Percentiles rank a stretch among this genome's conserved stretches.
These are phyloP conservation scores for Tadarida brasiliensis DNA, from an alignment of 2,797 vertebrate species.

Conservation along the genomic window DNA sequence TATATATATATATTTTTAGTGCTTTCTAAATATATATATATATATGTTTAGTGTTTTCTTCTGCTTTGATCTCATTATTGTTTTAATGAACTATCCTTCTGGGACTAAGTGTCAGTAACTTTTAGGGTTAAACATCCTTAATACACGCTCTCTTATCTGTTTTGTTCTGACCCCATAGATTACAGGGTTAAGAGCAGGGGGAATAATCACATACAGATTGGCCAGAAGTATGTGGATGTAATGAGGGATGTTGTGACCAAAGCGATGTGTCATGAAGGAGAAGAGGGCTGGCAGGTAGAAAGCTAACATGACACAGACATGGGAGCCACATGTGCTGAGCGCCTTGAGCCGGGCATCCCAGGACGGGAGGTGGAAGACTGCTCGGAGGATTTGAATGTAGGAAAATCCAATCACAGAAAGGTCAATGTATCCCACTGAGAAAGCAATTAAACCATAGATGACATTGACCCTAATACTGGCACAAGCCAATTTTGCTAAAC, in stretches of 20 bases:
- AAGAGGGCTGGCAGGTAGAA: constrained; percentile 79
- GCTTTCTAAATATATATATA: too few species aligned
- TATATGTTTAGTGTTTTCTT: neutral
- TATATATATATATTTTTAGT: too few species aligned
- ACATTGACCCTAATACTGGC: constrained; percentile 72
- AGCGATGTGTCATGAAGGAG: constrained; percentile 71
- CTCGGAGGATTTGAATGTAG: constrained; percentile 72
- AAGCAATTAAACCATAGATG: constrained; percentile 77
- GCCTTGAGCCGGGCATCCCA: constrained; percentile 75
- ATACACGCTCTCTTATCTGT: constrained; percentile 80
- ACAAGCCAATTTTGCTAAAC: constrained; percentile 80
- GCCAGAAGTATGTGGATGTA: constrained; percentile 80
- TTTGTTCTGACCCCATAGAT: constrained; percentile 86
- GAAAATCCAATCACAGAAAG: constrained; percentile 80
- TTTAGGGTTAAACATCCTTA: constrained; percentile 77
- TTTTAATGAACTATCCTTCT: neutral
- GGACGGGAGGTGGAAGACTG: constrained; percentile 75
- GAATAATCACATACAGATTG: constrained; percentile 81
- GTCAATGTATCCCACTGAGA: constrained; percentile 79
- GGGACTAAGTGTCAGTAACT: neutral
- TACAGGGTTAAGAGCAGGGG: constrained; percentile 84
- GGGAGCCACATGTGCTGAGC: constrained; percentile 80
- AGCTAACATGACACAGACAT: constrained; percentile 79
- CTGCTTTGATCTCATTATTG: neutral
- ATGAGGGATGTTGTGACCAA: constrained; percentile 69